These are phyloP conservation scores for Oscheius sp. DNA, from an alignment of 2,888 invertebrate genomes.

Conservation along the genomic window DNA sequence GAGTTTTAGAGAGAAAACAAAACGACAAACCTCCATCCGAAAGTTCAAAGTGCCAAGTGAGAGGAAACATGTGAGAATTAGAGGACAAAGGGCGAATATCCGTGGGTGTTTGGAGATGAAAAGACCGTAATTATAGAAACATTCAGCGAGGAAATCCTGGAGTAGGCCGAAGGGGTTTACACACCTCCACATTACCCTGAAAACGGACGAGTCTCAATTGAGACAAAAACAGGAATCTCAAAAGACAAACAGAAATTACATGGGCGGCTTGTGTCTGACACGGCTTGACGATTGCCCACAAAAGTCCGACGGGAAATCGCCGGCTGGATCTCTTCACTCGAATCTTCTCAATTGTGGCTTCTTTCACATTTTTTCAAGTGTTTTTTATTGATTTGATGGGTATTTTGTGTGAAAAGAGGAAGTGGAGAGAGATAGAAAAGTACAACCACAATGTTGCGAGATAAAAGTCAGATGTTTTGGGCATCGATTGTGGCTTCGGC, in stretches of 20 bases:
- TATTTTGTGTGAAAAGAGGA: not conserved
- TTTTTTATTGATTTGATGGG: not conserved
- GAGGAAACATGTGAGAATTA: conserved; percentile 60
- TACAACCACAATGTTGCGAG: not conserved
- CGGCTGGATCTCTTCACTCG: not conserved
- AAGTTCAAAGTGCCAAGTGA: conserved; percentile 62
- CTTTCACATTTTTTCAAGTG: not conserved
- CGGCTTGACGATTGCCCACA: not conserved
- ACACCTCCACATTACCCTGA: conserved; percentile 13
- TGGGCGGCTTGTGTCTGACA: not conserved
- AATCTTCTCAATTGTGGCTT: not conserved
- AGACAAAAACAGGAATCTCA: not conserved
- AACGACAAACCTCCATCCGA: conserved; percentile 53
- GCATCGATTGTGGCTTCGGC: conserved; percentile 13
- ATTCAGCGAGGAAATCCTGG: conserved; percentile 61
- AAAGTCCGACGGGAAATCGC: not conserved
- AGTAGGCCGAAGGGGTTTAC: conserved; percentile 63
- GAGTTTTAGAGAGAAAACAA: not conserved
- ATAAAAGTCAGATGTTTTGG: conserved; percentile 11
- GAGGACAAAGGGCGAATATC: conserved; percentile 60
- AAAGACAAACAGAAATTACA: not conserved
- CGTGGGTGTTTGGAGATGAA: conserved; percentile 59
- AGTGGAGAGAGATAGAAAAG: not conserved
- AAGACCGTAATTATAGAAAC: conserved; percentile 64
- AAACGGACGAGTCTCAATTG: not conserved